These are phyloP conservation scores for Sarcophaga variegata DNA, from an alignment of 2,888 invertebrate species.

Conservation along the genomic window DNA sequence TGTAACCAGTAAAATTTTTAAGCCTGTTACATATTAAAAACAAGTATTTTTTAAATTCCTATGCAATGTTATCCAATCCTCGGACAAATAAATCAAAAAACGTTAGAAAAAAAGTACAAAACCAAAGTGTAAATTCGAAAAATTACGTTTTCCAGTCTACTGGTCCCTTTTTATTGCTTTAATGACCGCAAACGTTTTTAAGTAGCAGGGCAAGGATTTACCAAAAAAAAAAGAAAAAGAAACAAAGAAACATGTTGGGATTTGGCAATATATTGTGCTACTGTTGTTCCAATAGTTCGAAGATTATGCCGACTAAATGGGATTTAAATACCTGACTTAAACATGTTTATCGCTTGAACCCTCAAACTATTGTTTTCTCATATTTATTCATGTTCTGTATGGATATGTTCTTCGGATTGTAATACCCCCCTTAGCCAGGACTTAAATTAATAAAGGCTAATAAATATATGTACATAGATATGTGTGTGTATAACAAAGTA, in stretches of 20 bases:
- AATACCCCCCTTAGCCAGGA: constrained; percentile 15
- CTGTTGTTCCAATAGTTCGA: constrained; percentile 40
- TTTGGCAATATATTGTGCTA: neutral
- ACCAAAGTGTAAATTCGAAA: no score
- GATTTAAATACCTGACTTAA: constrained; percentile 65
- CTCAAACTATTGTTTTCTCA: constrained; percentile 29
- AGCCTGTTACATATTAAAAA: no score
- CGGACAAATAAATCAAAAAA: no score
- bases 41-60: no score
- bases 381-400: neutral
- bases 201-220: neutral
- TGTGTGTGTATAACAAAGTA: constrained; percentile 8
- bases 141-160: no score
- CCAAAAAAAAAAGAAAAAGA: no score
- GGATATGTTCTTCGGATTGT: constrained; percentile 12
- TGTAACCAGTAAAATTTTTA: no score
- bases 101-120: no score
- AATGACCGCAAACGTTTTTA: constrained; percentile 26
- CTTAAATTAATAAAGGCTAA: constrained; percentile 18
- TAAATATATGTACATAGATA: neutral
- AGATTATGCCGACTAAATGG: constrained; percentile 66
- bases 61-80: no score
- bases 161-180: neutral
- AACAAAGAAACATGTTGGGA: neutral
- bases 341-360: constrained; percentile 42